These are phyloP conservation scores for Hylyphantes graminicola DNA, from an alignment of 1,140 invertebrate genomes.

Conservation along the genomic window DNA sequence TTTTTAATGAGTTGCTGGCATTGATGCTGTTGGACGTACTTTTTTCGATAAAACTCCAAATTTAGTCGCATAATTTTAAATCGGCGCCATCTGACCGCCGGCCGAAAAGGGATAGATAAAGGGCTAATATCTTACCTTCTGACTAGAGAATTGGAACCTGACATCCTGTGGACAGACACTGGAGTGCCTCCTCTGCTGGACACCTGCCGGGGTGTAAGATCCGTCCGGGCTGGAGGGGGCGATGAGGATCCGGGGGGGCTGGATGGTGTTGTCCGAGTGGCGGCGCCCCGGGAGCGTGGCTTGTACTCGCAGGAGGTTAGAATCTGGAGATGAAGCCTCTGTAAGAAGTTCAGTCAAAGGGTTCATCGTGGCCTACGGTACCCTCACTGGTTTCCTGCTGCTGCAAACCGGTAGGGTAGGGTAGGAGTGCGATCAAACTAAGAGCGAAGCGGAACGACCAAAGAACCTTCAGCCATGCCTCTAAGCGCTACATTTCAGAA, in stretches of 20 bases:
- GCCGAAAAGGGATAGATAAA: no score
- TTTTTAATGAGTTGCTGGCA: no score
- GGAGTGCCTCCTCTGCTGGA: slow-evolving; percentile 62
- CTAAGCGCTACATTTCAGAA: no score
- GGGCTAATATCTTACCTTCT: slow-evolving; percentile 28
- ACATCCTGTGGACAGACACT: slow-evolving; percentile 61
- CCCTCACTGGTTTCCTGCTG: slow-evolving; percentile 28
- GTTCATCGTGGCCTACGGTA: slow-evolving; percentile 39
- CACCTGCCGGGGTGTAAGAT: slow-evolving; percentile 51
- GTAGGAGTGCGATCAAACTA: slow-evolving; percentile 1
- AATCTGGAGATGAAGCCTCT: slow-evolving; percentile 81
- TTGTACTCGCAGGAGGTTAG: slow-evolving; percentile 85
- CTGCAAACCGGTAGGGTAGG: slow-evolving; percentile 32
- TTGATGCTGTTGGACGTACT: no score
- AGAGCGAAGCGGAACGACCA: background rate
- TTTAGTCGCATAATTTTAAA: no score
- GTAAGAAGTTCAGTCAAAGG: slow-evolving; percentile 31
- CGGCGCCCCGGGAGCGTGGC: slow-evolving; percentile 81
- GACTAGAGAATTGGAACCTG: slow-evolving; percentile 44
- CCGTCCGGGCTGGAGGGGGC: slow-evolving; percentile 62
- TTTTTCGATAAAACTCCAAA: no score
- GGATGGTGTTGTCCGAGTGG: slow-evolving; percentile 88
- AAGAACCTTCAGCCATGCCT: background rate
- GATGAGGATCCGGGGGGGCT: slow-evolving; percentile 78
- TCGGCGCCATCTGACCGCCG: no score